Conservation (phyloP, 2,797 vertebrate species). For the Dryobates pubescens region DNA sequence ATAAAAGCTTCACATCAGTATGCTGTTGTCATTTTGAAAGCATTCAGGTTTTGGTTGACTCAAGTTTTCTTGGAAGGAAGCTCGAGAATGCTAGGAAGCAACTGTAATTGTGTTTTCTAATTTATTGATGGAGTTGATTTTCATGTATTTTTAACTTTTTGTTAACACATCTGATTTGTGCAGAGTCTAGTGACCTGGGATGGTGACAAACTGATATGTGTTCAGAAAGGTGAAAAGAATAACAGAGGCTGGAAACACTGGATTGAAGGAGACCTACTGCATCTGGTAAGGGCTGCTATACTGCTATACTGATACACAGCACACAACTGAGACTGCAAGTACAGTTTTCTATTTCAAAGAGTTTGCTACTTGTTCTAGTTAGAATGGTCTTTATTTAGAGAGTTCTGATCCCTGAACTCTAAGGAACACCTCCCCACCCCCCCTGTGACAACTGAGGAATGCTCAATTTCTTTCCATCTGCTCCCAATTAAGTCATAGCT, state of each 20-base stretch:
- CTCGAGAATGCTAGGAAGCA: neutral
- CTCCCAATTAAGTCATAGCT: slow-evolving; percentile 8
- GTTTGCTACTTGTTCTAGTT: neutral
- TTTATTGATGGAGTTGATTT: neutral
- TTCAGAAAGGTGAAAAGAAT: slow-evolving; percentile 94
- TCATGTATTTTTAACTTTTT: neutral
- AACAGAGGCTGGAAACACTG: slow-evolving; percentile 96
- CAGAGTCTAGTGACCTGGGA: slow-evolving; percentile 92
- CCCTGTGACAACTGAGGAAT: neutral
- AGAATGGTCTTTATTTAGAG: slow-evolving; percentile 1
- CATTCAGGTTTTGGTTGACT: neutral
- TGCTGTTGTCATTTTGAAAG: neutral
- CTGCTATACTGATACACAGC: neutral
- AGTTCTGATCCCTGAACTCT: neutral
- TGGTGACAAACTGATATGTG: slow-evolving; percentile 88
- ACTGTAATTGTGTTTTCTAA: neutral
- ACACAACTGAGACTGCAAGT: neutral
- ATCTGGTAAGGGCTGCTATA: slow-evolving; percentile 84
- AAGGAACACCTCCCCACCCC: neutral
- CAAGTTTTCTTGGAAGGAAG: neutral
- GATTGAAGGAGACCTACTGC: slow-evolving; percentile 90
- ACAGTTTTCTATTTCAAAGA: neutral
- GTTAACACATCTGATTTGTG: slow-evolving; percentile 14
- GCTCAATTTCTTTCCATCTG: neutral
- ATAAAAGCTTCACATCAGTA: neutral